Conservation (phyloP, 2,797 vertebrate genomes). For the Microctenopoma lineatum region DNA sequence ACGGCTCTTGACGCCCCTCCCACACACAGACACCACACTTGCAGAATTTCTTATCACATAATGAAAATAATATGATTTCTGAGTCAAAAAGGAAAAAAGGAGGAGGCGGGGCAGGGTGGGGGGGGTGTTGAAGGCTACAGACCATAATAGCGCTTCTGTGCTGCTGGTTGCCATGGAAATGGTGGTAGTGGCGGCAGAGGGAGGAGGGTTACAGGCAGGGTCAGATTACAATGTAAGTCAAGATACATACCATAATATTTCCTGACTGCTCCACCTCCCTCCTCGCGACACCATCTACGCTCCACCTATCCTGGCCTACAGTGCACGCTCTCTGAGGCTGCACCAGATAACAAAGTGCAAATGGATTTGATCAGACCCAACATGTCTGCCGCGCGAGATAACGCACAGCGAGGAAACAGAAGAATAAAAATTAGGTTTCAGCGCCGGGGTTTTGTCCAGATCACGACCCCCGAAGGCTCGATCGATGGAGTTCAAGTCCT, state of each 20-base stretch:
- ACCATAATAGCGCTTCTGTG: conserved; percentile 83
- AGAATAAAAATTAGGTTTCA: not conserved
- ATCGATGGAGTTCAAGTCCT: not conserved
- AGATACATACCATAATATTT: conserved; percentile 83
- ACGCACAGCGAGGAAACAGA: conserved; percentile 19
- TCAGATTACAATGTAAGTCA: conserved; percentile 84
- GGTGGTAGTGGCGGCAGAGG: conserved; percentile 36
- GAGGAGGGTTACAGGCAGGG: conserved; percentile 68
- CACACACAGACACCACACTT: conserved; percentile 48
- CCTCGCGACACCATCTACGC: conserved; percentile 31
- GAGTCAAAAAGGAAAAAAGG: conserved; percentile 66
- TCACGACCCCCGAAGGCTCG: conserved; percentile 12
- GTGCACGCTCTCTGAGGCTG: conserved; percentile 8
- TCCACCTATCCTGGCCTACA: conserved; percentile 45
- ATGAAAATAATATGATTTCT: conserved; percentile 82
- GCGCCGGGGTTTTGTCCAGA: not conserved
- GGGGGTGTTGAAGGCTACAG: conserved; percentile 48
- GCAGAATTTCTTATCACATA: conserved; percentile 76
- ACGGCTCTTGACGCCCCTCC: conserved; percentile 69
- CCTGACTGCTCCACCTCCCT: conserved; percentile 37
- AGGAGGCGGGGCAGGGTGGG: conserved; percentile 13
- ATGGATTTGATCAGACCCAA: conserved; percentile 56
- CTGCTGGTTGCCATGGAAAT: conserved; percentile 77
- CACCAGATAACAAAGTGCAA: conserved; percentile 45
- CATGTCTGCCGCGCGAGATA: conserved; percentile 50